phyloP scores from a whole-genome alignment of 2,797 vertebrate genomes.

The Bradypodion ventrale region DNA sequence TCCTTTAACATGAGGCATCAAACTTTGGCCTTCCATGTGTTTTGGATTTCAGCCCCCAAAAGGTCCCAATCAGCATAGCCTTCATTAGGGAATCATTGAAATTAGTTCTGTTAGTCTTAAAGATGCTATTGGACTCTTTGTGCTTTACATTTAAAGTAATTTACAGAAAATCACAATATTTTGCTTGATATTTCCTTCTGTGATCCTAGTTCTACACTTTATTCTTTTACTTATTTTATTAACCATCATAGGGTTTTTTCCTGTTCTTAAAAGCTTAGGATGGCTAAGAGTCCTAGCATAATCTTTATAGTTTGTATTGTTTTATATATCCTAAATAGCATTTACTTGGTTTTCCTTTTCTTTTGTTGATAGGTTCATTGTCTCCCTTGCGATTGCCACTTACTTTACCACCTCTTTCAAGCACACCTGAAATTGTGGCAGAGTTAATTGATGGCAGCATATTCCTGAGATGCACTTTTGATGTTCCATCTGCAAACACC shows the following conservation, averaged over 20 bases:
- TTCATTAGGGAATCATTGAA: too few relatives aligned
- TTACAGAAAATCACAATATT: background rate
- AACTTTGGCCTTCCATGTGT: too few relatives aligned
- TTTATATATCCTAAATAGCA: background rate
- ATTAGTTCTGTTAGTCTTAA: too few relatives aligned
- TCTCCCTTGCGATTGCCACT: slow-evolving; percentile 43
- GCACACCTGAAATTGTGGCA: slow-evolving; percentile 74
- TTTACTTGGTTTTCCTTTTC: background rate
- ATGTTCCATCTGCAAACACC: slow-evolving; percentile 69
- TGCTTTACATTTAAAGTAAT: background rate
- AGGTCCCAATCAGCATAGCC: too few relatives aligned
- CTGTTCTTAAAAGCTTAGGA: too few relatives aligned
- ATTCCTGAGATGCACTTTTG: slow-evolving; percentile 84
- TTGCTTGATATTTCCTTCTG: background rate
- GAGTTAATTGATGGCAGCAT: slow-evolving; percentile 74
- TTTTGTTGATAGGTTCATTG: slow-evolving; percentile 62
- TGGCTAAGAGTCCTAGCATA: too few relatives aligned
- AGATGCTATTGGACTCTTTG: too few relatives aligned
- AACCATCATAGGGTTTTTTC: too few relatives aligned
- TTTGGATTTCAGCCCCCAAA: too few relatives aligned
- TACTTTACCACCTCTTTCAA: slow-evolving; percentile 71
- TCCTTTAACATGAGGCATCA: too few relatives aligned
- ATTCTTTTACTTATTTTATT: background rate
- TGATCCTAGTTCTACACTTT: background rate
- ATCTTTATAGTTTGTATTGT: background rate